Conservation (phyloP, 2,797 vertebrate species). For the Chaetophractus vellerosus region DNA sequence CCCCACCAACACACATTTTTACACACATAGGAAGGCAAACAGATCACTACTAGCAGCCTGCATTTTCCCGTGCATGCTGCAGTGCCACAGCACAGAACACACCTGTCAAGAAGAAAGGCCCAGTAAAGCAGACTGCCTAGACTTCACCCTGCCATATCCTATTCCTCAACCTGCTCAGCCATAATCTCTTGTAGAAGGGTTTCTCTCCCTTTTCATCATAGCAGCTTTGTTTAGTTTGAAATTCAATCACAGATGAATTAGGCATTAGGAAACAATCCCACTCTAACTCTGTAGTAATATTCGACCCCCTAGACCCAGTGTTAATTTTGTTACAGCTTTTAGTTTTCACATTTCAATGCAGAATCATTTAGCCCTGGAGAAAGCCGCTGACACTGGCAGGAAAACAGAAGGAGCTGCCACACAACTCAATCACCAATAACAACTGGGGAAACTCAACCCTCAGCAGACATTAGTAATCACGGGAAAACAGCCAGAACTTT, state of each 20-base stretch:
- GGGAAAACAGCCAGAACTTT: conserved; percentile 90
- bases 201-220: conserved; percentile 82
- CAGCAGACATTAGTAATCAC: conserved; percentile 85
- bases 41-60: conserved; percentile 31
- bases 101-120: conserved; percentile 60
- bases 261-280: conserved; percentile 76
- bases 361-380: conserved; percentile 80
- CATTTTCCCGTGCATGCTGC: background rate
- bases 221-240: conserved; percentile 85
- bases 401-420: conserved; percentile 69
- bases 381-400: conserved; percentile 79
- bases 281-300: conserved; percentile 48
- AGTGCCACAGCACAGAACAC: background rate
- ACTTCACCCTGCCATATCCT: conserved; percentile 79
- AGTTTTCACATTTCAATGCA: conserved; percentile 87
- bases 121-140: conserved; percentile 48
- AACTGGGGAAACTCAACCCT: conserved; percentile 83
- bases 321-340: conserved; percentile 88
- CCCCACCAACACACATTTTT: background rate
- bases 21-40: conserved; percentile 22
- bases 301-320: conserved; percentile 74
- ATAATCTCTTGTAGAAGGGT: conserved; percentile 83
- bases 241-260: conserved; percentile 95
- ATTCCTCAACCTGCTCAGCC: conserved; percentile 87
- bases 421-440: conserved; percentile 82